Percentiles rank a stretch among this genome's conserved stretches.
Evolutionary conservation across 2,113 vertebrate species (phyloP).

Genomic region (Rynchops niger): DNA sequence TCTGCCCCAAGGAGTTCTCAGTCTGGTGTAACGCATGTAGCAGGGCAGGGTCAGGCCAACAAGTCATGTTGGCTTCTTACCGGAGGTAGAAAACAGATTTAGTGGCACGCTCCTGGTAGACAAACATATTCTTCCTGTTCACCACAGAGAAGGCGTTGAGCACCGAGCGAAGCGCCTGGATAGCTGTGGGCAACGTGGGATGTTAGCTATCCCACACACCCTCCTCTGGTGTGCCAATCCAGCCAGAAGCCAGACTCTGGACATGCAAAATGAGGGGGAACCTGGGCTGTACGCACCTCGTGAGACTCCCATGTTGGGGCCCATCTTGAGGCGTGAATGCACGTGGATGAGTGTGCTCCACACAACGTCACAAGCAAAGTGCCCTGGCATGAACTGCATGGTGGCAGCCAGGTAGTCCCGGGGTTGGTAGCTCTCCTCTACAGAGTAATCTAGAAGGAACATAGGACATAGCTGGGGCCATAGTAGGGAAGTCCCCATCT

Average conservation of each 20-base stretch:
- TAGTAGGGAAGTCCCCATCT: background rate
- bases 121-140: slow-evolving; percentile 99
- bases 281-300: slow-evolving; percentile 78
- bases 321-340: slow-evolving; percentile 96
- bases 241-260: background rate
- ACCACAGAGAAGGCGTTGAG: slow-evolving; percentile 95
- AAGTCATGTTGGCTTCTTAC: slow-evolving; percentile 37
- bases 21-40: background rate
- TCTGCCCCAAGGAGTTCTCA: background rate
- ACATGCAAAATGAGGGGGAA: rapidly evolving
- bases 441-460: slow-evolving; percentile 82
- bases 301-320: slow-evolving; percentile 94
- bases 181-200: slow-evolving; percentile 75
- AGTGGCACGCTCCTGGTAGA: slow-evolving; percentile 95
- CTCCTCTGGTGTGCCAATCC: background rate
- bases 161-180: slow-evolving; percentile 93
- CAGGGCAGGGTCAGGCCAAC: background rate
- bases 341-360: slow-evolving; percentile 96
- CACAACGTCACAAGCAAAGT: slow-evolving; percentile 94
- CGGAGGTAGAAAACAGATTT: slow-evolving; percentile 95
- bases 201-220: background rate
- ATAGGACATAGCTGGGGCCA: background rate
- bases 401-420: slow-evolving; percentile 95
- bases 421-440: slow-evolving; percentile 92
- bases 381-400: slow-evolving; percentile 96